These are phyloP conservation scores for Cepaea hortensis DNA, from an alignment of 2,888 invertebrate genomes.

Conservation along the genomic window DNA sequence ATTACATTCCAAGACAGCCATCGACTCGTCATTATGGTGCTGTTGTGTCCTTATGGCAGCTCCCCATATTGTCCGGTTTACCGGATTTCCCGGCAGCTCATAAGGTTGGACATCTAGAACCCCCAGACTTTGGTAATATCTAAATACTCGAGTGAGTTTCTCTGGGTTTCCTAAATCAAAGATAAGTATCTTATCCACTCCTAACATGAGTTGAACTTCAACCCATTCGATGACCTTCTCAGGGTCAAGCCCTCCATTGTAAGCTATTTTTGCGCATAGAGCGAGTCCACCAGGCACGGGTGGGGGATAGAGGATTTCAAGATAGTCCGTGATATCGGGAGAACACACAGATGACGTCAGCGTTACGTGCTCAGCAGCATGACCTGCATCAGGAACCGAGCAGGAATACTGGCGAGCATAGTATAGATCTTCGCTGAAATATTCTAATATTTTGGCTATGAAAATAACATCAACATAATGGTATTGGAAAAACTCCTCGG, in stretches of 20 bases:
- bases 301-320: constrained; percentile 31
- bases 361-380: constrained; percentile 38
- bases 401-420: constrained; percentile 39
- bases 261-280: constrained; percentile 50
- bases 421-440: constrained; percentile 19
- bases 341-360: constrained; percentile 41
- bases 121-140: constrained; percentile 45
- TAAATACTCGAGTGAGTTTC: constrained; percentile 33
- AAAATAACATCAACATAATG: constrained; percentile 16
- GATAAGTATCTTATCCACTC: constrained; percentile 51
- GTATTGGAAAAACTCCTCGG: constrained; percentile 28
- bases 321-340: constrained; percentile 29
- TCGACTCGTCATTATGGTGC: constrained; percentile 52
- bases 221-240: constrained; percentile 54
- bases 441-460: constrained; percentile 16
- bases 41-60: background rate
- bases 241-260: constrained; percentile 49
- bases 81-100: constrained; percentile 43
- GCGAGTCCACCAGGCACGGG: constrained; percentile 43
- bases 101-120: constrained; percentile 49
- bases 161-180: constrained; percentile 49
- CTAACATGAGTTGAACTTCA: constrained; percentile 51
- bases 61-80: constrained; percentile 28
- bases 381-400: constrained; percentile 41
- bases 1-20: constrained; percentile 54